Evolutionary conservation across 2,888 invertebrate genomes (phyloP), one percentile per base, ranked within the genome.

Genomic region (Drosophila antonietae): DNA sequence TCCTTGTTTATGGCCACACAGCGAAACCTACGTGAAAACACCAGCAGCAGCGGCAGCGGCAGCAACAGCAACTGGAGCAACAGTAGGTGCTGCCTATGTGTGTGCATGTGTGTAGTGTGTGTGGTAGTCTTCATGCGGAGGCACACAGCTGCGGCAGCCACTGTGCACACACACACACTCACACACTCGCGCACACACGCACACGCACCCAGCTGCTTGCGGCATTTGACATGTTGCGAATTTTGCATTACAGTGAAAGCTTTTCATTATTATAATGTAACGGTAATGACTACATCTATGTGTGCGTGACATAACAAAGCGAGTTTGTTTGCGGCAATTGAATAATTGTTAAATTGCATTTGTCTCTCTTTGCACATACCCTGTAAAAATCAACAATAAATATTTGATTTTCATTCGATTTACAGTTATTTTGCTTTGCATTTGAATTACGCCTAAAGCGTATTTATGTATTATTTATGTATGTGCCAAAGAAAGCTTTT

Each of bases 1-100:
- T 81, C 86, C 83, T 84, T 87, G 84, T 84, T 85, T 74, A 79
- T 73, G 58, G 70, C 68, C 68, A 68, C 68, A 68, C 59, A 56
- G 67, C 56, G 55, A 67, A 59, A 59, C 47, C 80, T 60, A 75
- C 79, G 76, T 78, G 49, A 6, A 31, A n/a, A 44, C 37, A 47
- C 15, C 53, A 43, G n/a, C 41, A 57, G 64, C 33, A 33, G 9
- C 43, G 10, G 60, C 57, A 47, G 12, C 41, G 18, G 60, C 57
- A 47, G 12, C 41, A 57, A 31, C 76, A 57, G 71, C 60, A 76
- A 58, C 77, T 66, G 59, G 66, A 71, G 59, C 75, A 65, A 31
- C 37, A 23, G n/a, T 56, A 28, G 43, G 37, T 55, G 56, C 47
- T 52, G 39, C 28, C 6, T 28, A 28, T 6, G 1, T 49, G 9